phyloP scores from a whole-genome alignment of 2,888 invertebrate species.

The Serrognathus titanus region DNA sequence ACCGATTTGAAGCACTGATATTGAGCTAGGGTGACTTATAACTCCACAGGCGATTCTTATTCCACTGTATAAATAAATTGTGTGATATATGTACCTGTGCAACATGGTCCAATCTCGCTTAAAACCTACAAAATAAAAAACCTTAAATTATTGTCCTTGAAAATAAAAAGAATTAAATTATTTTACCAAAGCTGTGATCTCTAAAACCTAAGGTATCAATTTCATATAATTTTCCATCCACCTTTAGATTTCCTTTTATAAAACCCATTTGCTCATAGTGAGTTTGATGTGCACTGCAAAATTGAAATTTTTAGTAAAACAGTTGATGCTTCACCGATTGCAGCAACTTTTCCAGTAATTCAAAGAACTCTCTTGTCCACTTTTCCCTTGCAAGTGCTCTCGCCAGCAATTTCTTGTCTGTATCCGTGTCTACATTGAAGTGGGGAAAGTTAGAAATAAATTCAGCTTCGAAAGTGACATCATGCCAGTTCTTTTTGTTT shows the following conservation, averaged over 20 bases:
- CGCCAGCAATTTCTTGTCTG: slow-evolving; percentile 63
- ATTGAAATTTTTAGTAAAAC: neutral
- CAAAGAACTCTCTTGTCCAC: slow-evolving; percentile 69
- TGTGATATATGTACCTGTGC: slow-evolving; percentile 76
- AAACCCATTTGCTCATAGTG: slow-evolving; percentile 81
- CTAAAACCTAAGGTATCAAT: slow-evolving; percentile 64
- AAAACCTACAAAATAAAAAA: slow-evolving; percentile 49
- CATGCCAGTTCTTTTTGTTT: slow-evolving; percentile 17
- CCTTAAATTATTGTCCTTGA: slow-evolving; percentile 2
- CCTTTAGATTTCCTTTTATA: slow-evolving; percentile 57
- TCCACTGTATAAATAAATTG: slow-evolving; percentile 69
- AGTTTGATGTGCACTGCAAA: slow-evolving; percentile 67
- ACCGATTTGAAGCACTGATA: slow-evolving; percentile 64
- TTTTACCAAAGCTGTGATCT: slow-evolving; percentile 74
- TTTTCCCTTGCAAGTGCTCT: slow-evolving; percentile 70
- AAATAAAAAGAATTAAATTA: neutral
- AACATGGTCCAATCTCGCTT: slow-evolving; percentile 72
- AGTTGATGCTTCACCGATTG: no score
- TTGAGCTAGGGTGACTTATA: slow-evolving; percentile 70
- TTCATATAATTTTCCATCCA: slow-evolving; percentile 53
- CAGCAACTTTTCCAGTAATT: slow-evolving; percentile 60
- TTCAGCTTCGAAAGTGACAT: slow-evolving; percentile 60
- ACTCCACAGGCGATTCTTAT: slow-evolving; percentile 67
- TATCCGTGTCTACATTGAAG: slow-evolving; percentile 73
- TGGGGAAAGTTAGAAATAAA: slow-evolving; percentile 61